Base-by-base conservation (phyloP, 2,113 vertebrate genomes). In the Vidua macroura region DNA sequence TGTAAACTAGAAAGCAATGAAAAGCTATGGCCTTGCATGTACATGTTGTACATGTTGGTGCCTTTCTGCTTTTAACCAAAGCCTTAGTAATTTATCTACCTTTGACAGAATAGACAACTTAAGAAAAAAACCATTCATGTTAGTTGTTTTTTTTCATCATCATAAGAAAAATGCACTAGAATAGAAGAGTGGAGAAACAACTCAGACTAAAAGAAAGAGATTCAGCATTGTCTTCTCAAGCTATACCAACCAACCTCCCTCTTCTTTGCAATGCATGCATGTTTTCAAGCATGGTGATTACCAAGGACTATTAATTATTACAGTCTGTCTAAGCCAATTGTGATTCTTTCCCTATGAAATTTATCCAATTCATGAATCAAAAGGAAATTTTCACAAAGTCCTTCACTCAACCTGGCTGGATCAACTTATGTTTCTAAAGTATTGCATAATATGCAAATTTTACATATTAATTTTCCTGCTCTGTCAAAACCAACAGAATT, bases 401-500 rank as follows among this genome's bases (percentile, higher is more conserved):
- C 81, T 88, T 88, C 16, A 33, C 49, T 95, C 55, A 86, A 52
- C 30, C 39, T 75, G 51, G 30, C 43, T 73, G 41, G 68, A 79
- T 58, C 67, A 78, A 92, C 39, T 59, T 63, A 69, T 1, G 1
- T 74, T 90, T 70, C 64, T 85, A 74, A 87, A 85, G 15, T 51
- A 80, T 90, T 56, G 44, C 46, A 69, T 92, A 94, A 91, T 90
- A 91, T 70, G 75, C 35, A 94, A 95, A 95, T 64, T 85, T 73
- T 85, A 90, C 39, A 62, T 82, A 91, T 85, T 80, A 86, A 95
- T 93, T 95, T 95, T 68, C 80, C 56, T 77, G 30, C 43, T 93
- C 67, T 88, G 78, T 80, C 70, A 95, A 89, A 95, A 76, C 37
- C 80, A 91, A 92, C 74, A 90, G 62, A 95, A 95, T 88, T 83